phyloP scores from a whole-genome alignment of 2,888 invertebrate genomes.

The Asteroscopus sphinx region DNA sequence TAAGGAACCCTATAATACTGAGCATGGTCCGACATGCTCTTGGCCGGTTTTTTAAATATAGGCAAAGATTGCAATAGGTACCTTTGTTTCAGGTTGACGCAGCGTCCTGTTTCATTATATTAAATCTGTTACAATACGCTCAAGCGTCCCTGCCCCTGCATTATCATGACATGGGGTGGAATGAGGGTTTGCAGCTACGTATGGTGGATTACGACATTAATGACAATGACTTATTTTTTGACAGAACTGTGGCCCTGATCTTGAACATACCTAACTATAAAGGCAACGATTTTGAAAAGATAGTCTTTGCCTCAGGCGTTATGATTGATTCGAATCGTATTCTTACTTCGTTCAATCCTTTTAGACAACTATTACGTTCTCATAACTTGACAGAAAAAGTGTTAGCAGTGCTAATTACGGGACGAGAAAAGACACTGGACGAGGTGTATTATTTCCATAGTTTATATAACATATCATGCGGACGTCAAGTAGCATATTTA shows the following conservation, averaged over 20 bases:
- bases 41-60: no score
- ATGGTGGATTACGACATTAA: no score
- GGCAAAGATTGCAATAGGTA: no score
- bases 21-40: no score
- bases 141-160: no score
- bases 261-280: neutral
- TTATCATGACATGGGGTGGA: no score
- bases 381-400: neutral
- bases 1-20: no score
- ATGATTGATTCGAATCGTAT: slow-evolving; percentile 14
- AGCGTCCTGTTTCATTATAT: no score
- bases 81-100: no score
- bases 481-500: slow-evolving; percentile 5
- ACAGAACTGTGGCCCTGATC: neutral
- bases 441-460: neutral
- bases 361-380: neutral
- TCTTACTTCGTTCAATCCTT: slow-evolving; percentile 17
- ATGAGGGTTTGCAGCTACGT: no score
- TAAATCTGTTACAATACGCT: no score
- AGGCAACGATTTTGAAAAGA: neutral
- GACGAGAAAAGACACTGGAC: rapidly evolving
- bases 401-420: rapidly evolving
- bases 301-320: slow-evolving; percentile 1
- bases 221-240: no score
- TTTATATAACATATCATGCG: neutral